Base-by-base conservation (phyloP, 53 echinoderm and acorn worm species). In the Astropecten irregularis region DNA sequence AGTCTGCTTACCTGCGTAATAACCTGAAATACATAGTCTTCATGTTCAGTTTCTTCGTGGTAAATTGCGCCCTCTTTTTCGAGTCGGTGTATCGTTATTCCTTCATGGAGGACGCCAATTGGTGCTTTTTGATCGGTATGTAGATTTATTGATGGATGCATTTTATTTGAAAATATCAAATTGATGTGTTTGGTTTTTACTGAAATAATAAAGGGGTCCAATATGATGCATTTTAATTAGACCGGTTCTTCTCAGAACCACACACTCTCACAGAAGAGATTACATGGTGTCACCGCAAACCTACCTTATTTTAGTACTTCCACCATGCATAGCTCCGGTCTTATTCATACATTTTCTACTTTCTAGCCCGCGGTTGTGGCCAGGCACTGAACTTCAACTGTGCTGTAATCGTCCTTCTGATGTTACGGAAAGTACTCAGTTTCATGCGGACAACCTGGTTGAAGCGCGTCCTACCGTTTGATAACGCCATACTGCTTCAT, bases 311-410 rank as follows among this genome's bases (percentile, higher is more conserved):
- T n/a, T n/a, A n/a, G n/a, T n/a, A n/a, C n/a, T n/a, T n/a, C n/a
- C n/a, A n/a, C n/a, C n/a, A n/a, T n/a, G n/a, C n/a, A n/a, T n/a
- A n/a, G n/a, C n/a, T n/a, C n/a, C n/a, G n/a, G n/a, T n/a, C n/a
- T n/a, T n/a, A n/a, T n/a, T n/a, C n/a, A n/a, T n/a, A n/a, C n/a
- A n/a, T n/a, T n/a, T n/a, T n/a, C n/a, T n/a, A n/a, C n/a, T n/a
- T 76, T 42, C 26, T 68, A 92, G 92, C 92, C 20, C 89, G 92
- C n/a, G 92, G 85, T 47, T 85, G 89, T 25, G 92, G 92, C 2
- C 72, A 82, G 57, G 89, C 89, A 27, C 66, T 92, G 8, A 92
- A 92, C 49, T 89, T 92, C 72, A 83, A 86, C 55, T 82, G 82
- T 27, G 42, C 88, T 25, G 36, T 89, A 3, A 35, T 92, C 2